Base-by-base conservation (phyloP, 2,888 invertebrate genomes). In the Tetranychus piercei region DNA sequence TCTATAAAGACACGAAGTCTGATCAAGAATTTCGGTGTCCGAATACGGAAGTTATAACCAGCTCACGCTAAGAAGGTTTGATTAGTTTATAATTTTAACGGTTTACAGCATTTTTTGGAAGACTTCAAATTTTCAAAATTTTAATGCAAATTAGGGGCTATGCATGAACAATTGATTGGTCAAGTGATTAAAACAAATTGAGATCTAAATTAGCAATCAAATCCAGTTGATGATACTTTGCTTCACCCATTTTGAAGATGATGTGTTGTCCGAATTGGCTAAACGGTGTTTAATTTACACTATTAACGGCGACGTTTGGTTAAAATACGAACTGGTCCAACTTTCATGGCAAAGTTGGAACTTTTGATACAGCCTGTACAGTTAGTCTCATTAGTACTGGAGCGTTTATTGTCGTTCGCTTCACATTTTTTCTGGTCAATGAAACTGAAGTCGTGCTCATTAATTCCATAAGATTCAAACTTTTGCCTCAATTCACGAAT, bases 401-500 rank as follows among this genome's bases (percentile, higher is more conserved):
- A 15, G 2, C 55, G 55, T 55, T 55, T 55, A 15, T 55, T 55
- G 9, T 9, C 55, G 15, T 55, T 55, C 1, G 55, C 6, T 11
- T 23, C 75, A 81, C 91, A 91, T 20, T 87, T 86, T 43, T 80
- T 85, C 81, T 91, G 91, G 7, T 87, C 86, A 78, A 91, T 87
- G 78, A 89, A 87, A 77, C 89, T 89, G 77, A 91, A 82, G 79
- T 89, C 89, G 82, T 85, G 89, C 0, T 90, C 90, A 81, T 90
- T 88, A n/a, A 91, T 87, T 71, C 88, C 88, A 80, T 84, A 88
- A 0, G 84, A 83, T 0, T 86, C 82, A 76, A 91, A 81, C 79
- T 86, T 86, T 20, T 85, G 83, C 43, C 90, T 88, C 80, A 90
- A 88, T 85, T 89, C 88, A 78, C 89, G 89, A 8, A 89, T 79